Conservation (phyloP, 2,888 invertebrate species). For the Hedychridium roseum region DNA sequence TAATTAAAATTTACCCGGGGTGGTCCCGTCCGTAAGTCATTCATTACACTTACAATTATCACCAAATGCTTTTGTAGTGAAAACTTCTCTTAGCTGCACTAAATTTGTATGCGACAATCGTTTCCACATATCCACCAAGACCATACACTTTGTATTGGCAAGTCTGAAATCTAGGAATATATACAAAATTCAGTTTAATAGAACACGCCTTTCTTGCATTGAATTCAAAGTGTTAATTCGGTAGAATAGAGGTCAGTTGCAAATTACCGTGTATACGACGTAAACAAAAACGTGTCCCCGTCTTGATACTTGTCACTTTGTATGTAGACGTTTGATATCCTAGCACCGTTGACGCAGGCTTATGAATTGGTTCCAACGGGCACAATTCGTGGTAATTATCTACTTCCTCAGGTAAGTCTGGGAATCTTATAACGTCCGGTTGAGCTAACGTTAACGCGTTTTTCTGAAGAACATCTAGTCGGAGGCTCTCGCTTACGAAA, state of each 20-base stretch:
- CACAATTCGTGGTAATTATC: conserved; percentile 90
- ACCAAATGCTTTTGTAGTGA: conserved; percentile 94
- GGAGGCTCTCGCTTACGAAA: conserved; percentile 86
- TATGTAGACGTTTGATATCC: conserved; percentile 85
- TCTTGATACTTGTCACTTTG: conserved; percentile 89
- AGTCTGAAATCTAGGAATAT: conserved; percentile 75
- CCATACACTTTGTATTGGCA: conserved; percentile 84
- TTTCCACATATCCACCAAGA: conserved; percentile 92
- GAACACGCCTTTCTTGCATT: conserved; percentile 2
- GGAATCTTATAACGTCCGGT: conserved; percentile 73
- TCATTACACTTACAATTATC: conserved; percentile 82
- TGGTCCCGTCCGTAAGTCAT: neutral
- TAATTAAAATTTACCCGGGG: too few species aligned
- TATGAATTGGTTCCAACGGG: conserved; percentile 78
- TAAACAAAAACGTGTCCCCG: conserved; percentile 84
- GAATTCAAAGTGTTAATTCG: conserved; percentile 18
- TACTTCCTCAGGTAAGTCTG: conserved; percentile 85
- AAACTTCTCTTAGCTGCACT: conserved; percentile 89
- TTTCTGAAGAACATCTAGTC: conserved; percentile 78
- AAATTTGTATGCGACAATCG: conserved; percentile 94
- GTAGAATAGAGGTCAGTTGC: conserved; percentile 11
- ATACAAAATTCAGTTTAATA: conserved; percentile 22
- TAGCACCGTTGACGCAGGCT: conserved; percentile 74
- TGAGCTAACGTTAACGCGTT: conserved; percentile 79
- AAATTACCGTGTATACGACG: conserved; percentile 82